Evolutionary conservation across 2,888 invertebrate species (phyloP), one percentile per base, ranked within the genome.

Genomic region (Piscicola geometra): DNA sequence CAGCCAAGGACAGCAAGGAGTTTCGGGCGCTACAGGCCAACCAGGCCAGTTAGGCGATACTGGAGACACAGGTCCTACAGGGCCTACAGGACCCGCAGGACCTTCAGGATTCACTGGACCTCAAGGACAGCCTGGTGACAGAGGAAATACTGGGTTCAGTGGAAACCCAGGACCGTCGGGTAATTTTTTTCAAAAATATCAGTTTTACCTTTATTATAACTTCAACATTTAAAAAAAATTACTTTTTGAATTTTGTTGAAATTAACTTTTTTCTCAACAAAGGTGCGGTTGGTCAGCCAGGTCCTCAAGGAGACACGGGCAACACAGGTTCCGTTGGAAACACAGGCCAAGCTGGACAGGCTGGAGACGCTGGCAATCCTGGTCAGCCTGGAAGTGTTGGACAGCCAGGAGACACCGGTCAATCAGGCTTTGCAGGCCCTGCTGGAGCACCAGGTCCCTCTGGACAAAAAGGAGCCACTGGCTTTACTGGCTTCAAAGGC

Each of bases 261-360:
- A 47, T 47, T 47, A 47, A 15, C 21, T 47, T 47, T 47, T 47
- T 21, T 15, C 21, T 47, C 21, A 21, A 0, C 21, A 50, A 0
- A n/a, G 82, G 82, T 36, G 30, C 68, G 0, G 67, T 78, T 1
- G 82, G 82, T 79, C 80, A 60, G 30, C 66, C 28, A 56, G 72
- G 76, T 32, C 15, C 33, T 36, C 33, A 28, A 32, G 70, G 76
- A 36, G 30, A 36, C 28, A 56, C 60, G 0, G 77, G 77, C 30
- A 30, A 50, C 30, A 60, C 71, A 32, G 77, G 77, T 28, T 33
- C 30, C 28, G 18, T n/a, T 18, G 60, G 60, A 25, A 56, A 56
- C 60, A 21, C 25, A 3, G 60, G 60, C 3, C n/a, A 5, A 25
- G 15, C 52, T 15, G 76, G 74, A 33, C 52, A n/a, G 3, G n/a